Evolutionary conservation across 2,113 vertebrate genomes (phyloP), one percentile per base, ranked within the genome.

Genomic region (Microtus montanus): DNA sequence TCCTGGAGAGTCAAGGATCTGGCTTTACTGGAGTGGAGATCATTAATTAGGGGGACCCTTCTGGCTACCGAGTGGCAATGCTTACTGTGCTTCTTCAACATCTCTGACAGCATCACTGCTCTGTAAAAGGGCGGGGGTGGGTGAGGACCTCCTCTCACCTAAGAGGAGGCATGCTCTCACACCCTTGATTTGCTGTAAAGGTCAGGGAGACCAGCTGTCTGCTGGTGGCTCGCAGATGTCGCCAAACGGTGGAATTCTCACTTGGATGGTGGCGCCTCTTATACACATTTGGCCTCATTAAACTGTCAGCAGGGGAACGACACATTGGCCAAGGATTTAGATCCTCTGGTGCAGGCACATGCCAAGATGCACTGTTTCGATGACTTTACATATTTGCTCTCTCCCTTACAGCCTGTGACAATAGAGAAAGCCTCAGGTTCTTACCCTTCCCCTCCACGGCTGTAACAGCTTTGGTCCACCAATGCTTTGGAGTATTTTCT

Each of bases 341-440:
- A 20, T 10, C 14, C 38, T 47, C 4, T 19, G 26, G 26, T 64
- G 26, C 0, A 98, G 99, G 88, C 99, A 99, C 99, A 99, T 6
- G 90, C 99, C 75, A 99, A 99, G 91, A 98, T 99, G 95, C 99
- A 99, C 97, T 98, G 99, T 71, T 99, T 99, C 97, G 98, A 98
- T 0, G 99, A 99, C 90, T 99, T 99, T 96, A 99, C 99, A 70
- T 99, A 99, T 95, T 98, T 99, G 1, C 98, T 99, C 1, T 99
- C 99, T n/a, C 99, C 99, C 3, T 98, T 99, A 97, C 98, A 99
- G 5, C 0, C 99, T 99, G 58, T 83, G 95, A 99, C 98, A 49
- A 96, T 99, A 61, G 99, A 99, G 97, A 99, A 99, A 97, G 99
- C 99, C 24, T 98, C 35, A 38, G 79, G 54, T 54, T 54, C 13